A percentile compares a stretch with the other conserved stretches of the same genome.
Evolutionary conservation across 2,113 vertebrate species (phyloP).

Genomic region (Physeter macrocephalus): DNA sequence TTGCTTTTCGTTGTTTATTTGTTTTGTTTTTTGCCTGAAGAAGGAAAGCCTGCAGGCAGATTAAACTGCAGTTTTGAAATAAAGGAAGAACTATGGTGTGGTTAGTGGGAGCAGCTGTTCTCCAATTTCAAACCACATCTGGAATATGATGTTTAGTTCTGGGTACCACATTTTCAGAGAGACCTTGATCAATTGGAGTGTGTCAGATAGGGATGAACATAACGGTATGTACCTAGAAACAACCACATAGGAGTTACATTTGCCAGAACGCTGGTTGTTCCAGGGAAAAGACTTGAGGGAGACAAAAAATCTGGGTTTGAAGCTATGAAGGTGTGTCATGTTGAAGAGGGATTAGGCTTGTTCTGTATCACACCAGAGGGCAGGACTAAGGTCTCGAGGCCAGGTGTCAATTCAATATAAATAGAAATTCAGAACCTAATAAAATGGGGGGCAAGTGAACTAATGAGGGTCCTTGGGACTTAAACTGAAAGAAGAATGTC

Average conservation of each 20-base stretch:
- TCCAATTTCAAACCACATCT: slow-evolving; percentile 28
- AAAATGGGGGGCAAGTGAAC: not conserved
- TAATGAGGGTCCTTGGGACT: not conserved
- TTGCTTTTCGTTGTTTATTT: not conserved
- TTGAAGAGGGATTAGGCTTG: not conserved
- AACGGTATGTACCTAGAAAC: not conserved
- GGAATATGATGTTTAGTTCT: not conserved
- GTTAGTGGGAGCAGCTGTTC: slow-evolving; percentile 6
- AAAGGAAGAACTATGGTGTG: not conserved
- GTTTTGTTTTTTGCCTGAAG: not conserved
- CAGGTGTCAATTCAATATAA: not conserved
- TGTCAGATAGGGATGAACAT: not conserved
- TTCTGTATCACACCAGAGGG: not conserved
- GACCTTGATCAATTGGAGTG: not conserved
- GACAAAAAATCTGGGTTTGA: not conserved
- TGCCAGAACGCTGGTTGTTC: not conserved
- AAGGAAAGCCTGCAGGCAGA: slow-evolving; percentile 27
- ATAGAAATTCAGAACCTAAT: not conserved
- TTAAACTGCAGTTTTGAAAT: slow-evolving; percentile 36
- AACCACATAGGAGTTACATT: not conserved
- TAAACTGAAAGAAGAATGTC: not conserved
- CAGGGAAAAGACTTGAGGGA: not conserved
- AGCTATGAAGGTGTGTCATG: not conserved
- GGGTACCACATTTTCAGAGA: not conserved
- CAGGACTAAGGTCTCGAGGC: not conserved